Base-by-base conservation (phyloP, 1,140 invertebrate species). In the Colletes latitarsis region DNA sequence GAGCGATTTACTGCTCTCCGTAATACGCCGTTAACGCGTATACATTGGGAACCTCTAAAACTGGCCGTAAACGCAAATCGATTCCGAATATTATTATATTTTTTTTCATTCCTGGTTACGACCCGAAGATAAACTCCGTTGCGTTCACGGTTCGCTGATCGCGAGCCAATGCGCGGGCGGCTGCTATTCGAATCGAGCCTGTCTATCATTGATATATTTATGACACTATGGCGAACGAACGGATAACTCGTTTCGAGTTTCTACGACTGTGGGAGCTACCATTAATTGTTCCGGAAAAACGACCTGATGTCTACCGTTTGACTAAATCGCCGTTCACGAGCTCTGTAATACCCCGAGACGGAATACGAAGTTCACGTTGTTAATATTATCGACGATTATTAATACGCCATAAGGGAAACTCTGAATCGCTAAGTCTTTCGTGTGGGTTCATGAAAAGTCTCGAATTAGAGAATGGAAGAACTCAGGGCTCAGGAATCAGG, bases 31-130 rank as follows among this genome's bases (percentile, higher is more conserved):
- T 70, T 74, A 73, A 78, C 46, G n/a, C 10, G 4, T 5, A 21
- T 21, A 67, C 66, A 58, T 52, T 57, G 10, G 46, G 67, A 19
- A 21, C 76, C 41, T 53, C 39, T 71, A 74, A 79, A 79, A 60
- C 6, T 70, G 68, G 21, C 58, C 68, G 67, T 77, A 77, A 77
- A 71, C 57, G 19, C 52, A 66, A 76, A 58, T 69, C 74, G 74
- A 76, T 76, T 76, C 46, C 64, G 52, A 76, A 46, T 55, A 76
- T 58, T n/a, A 60, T 49, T 49, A 49, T 49, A 49, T 46, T 46
- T 71, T 30, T 58, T 77, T 77, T 77, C 71, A 71, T 62, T 62
- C 76, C 21, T 43, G 68, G 60, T 77, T 71, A 77, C 62, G n/a
- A 49, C 43, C 46, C 6, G 14, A 21, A 43, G 57, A 19, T 15